Evolutionary conservation across 2,888 invertebrate genomes (phyloP).

Genomic region (Ypsolopha scabrella): DNA sequence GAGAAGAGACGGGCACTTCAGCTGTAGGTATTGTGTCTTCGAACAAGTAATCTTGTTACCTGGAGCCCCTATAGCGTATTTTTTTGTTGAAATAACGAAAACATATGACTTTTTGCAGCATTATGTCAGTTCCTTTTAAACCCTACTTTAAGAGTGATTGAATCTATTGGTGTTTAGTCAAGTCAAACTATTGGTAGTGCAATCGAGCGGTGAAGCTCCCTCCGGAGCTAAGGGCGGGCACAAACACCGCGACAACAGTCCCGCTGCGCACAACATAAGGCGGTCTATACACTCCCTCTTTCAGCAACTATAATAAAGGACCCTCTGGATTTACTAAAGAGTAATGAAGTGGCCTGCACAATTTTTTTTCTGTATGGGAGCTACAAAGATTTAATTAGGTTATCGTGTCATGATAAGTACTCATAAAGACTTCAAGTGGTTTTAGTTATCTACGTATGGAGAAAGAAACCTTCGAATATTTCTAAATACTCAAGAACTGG

Average conservation of each 20-base stretch:
- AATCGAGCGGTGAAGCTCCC: not conserved
- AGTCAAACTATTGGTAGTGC: too few species aligned
- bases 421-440: too few species aligned
- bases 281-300: not conserved
- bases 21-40: not conserved
- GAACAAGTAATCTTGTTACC: not conserved
- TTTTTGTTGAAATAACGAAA: too few species aligned
- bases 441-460: not conserved
- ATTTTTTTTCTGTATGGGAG: not conserved
- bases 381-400: too few species aligned
- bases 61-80: not conserved
- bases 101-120: too few species aligned
- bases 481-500: too few species aligned
- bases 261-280: not conserved
- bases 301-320: not conserved
- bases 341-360: not conserved
- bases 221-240: not conserved
- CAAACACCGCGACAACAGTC: not conserved
- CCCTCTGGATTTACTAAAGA: not conserved
- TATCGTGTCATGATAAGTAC: too few species aligned
- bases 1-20: slow-evolving; percentile 2
- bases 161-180: too few species aligned
- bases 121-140: too few species aligned
- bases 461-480: not conserved
- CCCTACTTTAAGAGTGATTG: too few species aligned